phyloP scores from a whole-genome alignment of 2,888 invertebrate genomes.

The Agrochola litura region DNA sequence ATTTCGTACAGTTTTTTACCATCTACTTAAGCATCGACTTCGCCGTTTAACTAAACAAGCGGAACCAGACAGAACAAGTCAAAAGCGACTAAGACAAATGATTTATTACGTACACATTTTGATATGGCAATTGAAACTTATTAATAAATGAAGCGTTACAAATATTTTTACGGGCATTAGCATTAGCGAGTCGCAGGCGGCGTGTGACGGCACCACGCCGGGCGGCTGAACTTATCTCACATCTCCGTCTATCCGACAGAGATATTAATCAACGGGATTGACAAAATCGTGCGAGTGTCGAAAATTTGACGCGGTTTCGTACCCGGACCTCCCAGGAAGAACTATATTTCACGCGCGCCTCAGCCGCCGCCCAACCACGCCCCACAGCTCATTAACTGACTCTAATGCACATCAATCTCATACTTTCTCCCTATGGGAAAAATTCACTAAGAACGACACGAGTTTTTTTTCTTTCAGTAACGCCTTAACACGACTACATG shows the following conservation, averaged over 20 bases:
- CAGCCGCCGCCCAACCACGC: conserved; percentile 82
- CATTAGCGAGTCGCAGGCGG: conserved; percentile 67
- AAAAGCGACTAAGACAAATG: conserved; percentile 50
- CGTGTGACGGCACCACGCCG: conserved; percentile 69
- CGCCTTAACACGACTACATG: conserved; percentile 57
- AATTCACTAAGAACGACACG: conserved; percentile 61
- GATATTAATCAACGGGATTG: conserved; percentile 88
- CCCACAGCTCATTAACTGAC: conserved; percentile 86
- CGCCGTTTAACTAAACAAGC: conserved; percentile 38
- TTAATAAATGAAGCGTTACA: conserved; percentile 67
- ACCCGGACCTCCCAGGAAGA: conserved; percentile 87
- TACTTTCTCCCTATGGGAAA: conserved; percentile 74
- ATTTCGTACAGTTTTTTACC: conserved; percentile 5
- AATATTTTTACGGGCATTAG: conserved; percentile 69
- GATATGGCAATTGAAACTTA: conserved; percentile 65
- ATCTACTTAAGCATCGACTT: conserved; percentile 11
- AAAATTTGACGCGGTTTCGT: conserved; percentile 84
- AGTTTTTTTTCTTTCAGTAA: conserved; percentile 59
- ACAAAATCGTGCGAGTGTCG: conserved; percentile 90
- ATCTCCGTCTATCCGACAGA: conserved; percentile 79
- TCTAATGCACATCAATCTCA: conserved; percentile 87
- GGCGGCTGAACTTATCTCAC: conserved; percentile 75
- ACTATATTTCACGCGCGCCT: conserved; percentile 86
- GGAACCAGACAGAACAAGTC: conserved; percentile 38
- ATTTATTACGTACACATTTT: conserved; percentile 60